A percentile compares a stretch with the other conserved stretches of the same genome.
phyloP scores from a whole-genome alignment of 2,888 invertebrate species.

The Drosophila kuntzei region DNA sequence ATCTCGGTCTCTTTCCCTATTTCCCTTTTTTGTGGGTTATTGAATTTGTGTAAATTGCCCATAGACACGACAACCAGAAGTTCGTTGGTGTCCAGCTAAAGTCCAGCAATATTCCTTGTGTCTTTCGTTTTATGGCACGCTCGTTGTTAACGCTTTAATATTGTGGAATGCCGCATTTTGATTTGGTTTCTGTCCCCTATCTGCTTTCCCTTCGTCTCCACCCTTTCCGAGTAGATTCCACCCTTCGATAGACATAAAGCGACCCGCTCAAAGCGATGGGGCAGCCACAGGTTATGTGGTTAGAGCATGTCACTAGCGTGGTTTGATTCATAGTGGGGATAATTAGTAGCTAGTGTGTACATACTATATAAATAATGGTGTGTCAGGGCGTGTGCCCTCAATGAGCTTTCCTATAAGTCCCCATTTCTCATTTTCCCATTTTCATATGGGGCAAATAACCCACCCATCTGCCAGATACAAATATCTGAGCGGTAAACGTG shows the following conservation, averaged over 20 bases:
- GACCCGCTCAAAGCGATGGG: slow-evolving; percentile 5
- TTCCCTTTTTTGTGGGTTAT: slow-evolving; percentile 51
- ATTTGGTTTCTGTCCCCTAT: slow-evolving; percentile 47
- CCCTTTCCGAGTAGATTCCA: slow-evolving; percentile 40
- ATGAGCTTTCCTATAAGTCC: slow-evolving; percentile 19
- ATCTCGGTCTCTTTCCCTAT: background rate
- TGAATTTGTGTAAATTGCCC: slow-evolving; percentile 75
- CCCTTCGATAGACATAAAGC: slow-evolving; percentile 27
- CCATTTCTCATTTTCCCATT: slow-evolving; percentile 26
- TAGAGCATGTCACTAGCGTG: slow-evolving; percentile 3
- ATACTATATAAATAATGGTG: slow-evolving; percentile 7
- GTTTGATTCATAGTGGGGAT: slow-evolving; percentile 32
- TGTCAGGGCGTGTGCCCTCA: slow-evolving; percentile 11
- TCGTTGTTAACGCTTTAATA: slow-evolving; percentile 60
- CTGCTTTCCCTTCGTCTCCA: background rate
- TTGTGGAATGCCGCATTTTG: slow-evolving; percentile 58
- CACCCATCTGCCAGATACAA: slow-evolving; percentile 20
- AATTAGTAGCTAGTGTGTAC: slow-evolving; percentile 36
- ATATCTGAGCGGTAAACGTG: slow-evolving; percentile 19
- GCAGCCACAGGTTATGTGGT: slow-evolving; percentile 15
- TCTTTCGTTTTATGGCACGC: slow-evolving; percentile 33
- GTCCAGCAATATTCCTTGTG: slow-evolving; percentile 13
- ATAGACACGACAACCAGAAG: slow-evolving; percentile 59
- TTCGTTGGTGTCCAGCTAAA: slow-evolving; percentile 36
- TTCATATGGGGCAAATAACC: background rate